phyloP scores from a whole-genome alignment of 2,888 invertebrate genomes.

The Diloba caeruleocephala region DNA sequence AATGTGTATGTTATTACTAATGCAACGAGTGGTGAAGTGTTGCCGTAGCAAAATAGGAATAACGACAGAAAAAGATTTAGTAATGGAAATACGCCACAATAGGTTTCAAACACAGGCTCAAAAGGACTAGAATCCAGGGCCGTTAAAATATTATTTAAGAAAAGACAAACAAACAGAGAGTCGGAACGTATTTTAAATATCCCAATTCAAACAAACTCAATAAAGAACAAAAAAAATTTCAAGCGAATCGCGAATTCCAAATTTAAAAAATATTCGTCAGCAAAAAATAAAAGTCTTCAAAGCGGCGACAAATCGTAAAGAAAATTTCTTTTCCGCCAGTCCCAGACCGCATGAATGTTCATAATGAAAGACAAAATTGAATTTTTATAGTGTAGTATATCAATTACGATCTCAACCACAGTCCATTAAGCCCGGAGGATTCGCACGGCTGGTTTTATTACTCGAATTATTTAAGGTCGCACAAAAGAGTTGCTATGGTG shows the following conservation, averaged over 20 bases:
- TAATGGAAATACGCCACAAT: neutral
- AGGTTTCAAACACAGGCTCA: neutral
- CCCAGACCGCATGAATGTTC: slow-evolving; percentile 36
- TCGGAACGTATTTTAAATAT: too few species aligned
- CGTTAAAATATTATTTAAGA: too few species aligned
- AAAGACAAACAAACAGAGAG: too few species aligned
- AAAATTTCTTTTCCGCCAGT: slow-evolving; percentile 42
- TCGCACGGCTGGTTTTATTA: slow-evolving; percentile 68
- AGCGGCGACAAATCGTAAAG: slow-evolving; percentile 41
- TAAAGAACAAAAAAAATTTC: too few species aligned
- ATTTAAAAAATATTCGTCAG: neutral
- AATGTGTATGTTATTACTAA: slow-evolving; percentile 9
- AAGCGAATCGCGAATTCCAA: too few species aligned
- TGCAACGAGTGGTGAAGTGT: slow-evolving; percentile 1
- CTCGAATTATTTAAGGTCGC: slow-evolving; percentile 60
- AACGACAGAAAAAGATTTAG: neutral
- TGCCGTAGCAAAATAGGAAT: too few species aligned
- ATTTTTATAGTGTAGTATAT: slow-evolving; percentile 52
- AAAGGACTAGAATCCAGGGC: too few species aligned
- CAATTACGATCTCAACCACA: slow-evolving; percentile 50
- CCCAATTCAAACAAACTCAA: too few species aligned
- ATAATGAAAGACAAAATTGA: slow-evolving; percentile 50
- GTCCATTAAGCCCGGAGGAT: slow-evolving; percentile 64
- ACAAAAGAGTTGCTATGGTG: slow-evolving; percentile 42
- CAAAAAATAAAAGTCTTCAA: slow-evolving; percentile 21